phyloP scores from a whole-genome alignment of 2,888 invertebrate genomes.

The Laspeyria flexula region DNA sequence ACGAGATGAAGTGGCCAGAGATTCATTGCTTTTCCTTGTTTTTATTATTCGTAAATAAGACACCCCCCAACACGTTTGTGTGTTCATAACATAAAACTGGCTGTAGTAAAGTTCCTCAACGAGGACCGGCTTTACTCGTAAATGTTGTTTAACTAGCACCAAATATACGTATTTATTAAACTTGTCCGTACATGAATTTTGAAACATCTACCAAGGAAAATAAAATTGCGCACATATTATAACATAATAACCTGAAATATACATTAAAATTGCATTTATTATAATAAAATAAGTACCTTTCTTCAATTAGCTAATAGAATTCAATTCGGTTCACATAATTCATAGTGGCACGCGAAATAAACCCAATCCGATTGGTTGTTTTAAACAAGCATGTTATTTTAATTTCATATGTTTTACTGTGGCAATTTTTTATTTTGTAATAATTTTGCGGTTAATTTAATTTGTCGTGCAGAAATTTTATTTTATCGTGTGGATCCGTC shows the following conservation, averaged over 20 bases:
- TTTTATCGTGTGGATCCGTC: no score
- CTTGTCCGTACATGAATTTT: slow-evolving; percentile 30
- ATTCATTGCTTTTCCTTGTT: slow-evolving; percentile 84
- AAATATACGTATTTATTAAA: slow-evolving; percentile 54
- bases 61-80: slow-evolving; percentile 69
- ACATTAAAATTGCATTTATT: not conserved
- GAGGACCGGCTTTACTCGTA: slow-evolving; percentile 62
- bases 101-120: slow-evolving; percentile 74
- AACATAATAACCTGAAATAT: not conserved
- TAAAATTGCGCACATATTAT: not conserved
- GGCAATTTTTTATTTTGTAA: not conserved
- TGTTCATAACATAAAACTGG: slow-evolving; percentile 81
- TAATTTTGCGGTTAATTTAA: not conserved
- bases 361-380: not conserved
- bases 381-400: not conserved
- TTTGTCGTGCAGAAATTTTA: not conserved
- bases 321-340: not conserved
- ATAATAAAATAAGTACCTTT: no score
- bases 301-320: not conserved
- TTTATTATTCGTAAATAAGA: slow-evolving; percentile 85
- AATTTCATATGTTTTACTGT: not conserved
- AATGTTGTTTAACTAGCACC: slow-evolving; percentile 70
- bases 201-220: slow-evolving; percentile 11
- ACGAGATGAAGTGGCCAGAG: slow-evolving; percentile 84
- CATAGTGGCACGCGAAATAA: not conserved